phyloP scores from a whole-genome alignment of 2,888 invertebrate genomes.

The Dastarcus helophoroides region DNA sequence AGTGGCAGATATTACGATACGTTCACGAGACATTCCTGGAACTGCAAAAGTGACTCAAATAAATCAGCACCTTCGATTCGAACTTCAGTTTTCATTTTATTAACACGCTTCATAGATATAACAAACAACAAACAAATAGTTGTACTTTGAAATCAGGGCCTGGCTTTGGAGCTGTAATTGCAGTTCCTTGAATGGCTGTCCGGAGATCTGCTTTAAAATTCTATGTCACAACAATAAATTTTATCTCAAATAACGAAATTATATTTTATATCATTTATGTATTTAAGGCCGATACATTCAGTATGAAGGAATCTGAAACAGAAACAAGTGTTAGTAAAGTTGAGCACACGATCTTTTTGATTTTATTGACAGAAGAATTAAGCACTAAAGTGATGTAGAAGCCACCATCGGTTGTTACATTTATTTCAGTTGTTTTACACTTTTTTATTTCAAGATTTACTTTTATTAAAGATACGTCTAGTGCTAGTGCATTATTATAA shows the following conservation, averaged over 20 bases:
- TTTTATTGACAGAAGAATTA: not conserved
- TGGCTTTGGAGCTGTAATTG: slow-evolving; percentile 29
- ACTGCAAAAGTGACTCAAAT: slow-evolving; percentile 29
- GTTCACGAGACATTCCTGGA: slow-evolving; percentile 25
- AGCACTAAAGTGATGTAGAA: too few relatives aligned
- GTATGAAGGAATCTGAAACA: slow-evolving; percentile 40
- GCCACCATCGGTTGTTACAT: too few relatives aligned
- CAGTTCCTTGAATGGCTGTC: slow-evolving; percentile 28
- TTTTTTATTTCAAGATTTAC: too few relatives aligned
- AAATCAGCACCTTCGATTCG: slow-evolving; percentile 29
- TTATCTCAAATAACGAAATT: slow-evolving; percentile 35
- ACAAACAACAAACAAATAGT: slow-evolving; percentile 34
- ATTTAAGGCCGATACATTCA: slow-evolving; percentile 41
- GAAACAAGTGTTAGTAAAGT: slow-evolving; percentile 11
- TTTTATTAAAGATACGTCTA: too few relatives aligned
- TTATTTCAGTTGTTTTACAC: too few relatives aligned
- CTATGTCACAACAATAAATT: slow-evolving; percentile 39
- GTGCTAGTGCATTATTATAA: too few relatives aligned
- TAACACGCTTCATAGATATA: slow-evolving; percentile 22
- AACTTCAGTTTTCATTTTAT: too few relatives aligned
- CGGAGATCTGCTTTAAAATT: slow-evolving; percentile 29
- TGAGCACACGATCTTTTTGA: not conserved
- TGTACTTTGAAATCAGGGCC: slow-evolving; percentile 41
- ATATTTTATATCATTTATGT: slow-evolving; percentile 33
- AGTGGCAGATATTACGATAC: slow-evolving; percentile 29